phyloP scores from a whole-genome alignment of 1,140 invertebrate species.

The Magallana ariakensis region DNA sequence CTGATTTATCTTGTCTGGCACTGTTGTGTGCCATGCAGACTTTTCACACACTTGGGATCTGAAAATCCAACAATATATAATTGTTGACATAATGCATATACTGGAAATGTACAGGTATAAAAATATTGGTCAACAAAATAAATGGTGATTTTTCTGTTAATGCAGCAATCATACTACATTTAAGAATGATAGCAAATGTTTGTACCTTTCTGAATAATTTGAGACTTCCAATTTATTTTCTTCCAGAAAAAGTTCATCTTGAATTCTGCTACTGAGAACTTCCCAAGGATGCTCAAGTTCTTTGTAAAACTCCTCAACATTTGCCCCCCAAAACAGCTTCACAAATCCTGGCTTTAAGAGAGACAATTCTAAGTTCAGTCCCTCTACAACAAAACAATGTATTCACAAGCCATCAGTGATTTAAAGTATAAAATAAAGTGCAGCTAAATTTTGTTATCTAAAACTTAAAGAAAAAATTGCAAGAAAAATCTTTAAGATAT shows the following conservation, averaged over 20 bases:
- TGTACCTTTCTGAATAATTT: conserved; percentile 15
- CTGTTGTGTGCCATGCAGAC: background rate
- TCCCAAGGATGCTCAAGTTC: conserved; percentile 43
- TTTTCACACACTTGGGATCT: background rate
- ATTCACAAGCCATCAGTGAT: too few relatives aligned
- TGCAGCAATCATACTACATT: background rate
- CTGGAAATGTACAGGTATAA: too few relatives aligned
- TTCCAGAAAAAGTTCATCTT: conserved; percentile 7
- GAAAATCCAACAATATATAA: background rate
- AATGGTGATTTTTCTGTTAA: too few relatives aligned
- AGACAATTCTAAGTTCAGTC: conserved; percentile 8
- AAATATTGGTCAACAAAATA: background rate
- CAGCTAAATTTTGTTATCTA: too few relatives aligned
- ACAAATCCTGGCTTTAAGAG: conserved; percentile 33
- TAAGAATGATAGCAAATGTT: too few relatives aligned
- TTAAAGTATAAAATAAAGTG: too few relatives aligned
- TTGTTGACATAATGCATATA: background rate
- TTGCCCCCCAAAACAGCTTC: conserved; percentile 42
- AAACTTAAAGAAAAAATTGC: background rate
- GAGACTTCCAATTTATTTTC: background rate
- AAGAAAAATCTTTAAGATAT: background rate
- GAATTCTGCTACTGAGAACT: background rate
- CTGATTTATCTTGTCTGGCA: background rate
- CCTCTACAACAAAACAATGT: background rate
- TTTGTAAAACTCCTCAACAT: conserved; percentile 43